Percentiles rank a stretch among this genome's conserved stretches.
Evolutionary conservation across 2,797 vertebrate species (phyloP).

Genomic region (Coendou prehensilis): DNA sequence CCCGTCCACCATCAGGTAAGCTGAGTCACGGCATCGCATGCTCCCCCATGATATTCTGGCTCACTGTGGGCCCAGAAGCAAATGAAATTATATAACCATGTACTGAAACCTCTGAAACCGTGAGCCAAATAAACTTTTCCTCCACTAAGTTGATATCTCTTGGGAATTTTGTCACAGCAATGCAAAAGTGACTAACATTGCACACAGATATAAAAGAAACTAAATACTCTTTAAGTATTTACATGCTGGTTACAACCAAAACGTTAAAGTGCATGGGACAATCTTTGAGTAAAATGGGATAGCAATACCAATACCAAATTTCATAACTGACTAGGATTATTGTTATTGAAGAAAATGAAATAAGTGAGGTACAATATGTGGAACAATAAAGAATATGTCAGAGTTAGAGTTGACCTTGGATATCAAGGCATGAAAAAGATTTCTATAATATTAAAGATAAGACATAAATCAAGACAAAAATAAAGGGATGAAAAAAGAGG

Average conservation of each 20-base stretch:
- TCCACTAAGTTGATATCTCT: neutral
- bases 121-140: neutral
- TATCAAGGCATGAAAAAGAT: neutral
- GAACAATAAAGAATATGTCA: neutral
- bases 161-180: neutral
- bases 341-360: neutral
- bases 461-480: neutral
- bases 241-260: neutral
- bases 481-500: neutral
- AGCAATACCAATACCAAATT: neutral
- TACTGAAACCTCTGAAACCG: neutral
- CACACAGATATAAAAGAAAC: neutral
- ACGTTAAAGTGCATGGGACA: neutral
- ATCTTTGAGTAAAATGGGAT: neutral
- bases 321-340: neutral
- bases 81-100: too few species aligned
- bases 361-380: neutral
- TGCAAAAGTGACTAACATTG: neutral
- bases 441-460: neutral
- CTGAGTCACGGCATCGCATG: neutral
- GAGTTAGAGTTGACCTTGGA: neutral
- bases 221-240: neutral
- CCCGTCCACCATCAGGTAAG: neutral
- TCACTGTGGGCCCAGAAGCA: neutral
- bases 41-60: neutral